Percentiles rank a stretch among this genome's conserved stretches.
Conservation (phyloP, 2,797 vertebrate species). For the Remorina albescens region DNA sequence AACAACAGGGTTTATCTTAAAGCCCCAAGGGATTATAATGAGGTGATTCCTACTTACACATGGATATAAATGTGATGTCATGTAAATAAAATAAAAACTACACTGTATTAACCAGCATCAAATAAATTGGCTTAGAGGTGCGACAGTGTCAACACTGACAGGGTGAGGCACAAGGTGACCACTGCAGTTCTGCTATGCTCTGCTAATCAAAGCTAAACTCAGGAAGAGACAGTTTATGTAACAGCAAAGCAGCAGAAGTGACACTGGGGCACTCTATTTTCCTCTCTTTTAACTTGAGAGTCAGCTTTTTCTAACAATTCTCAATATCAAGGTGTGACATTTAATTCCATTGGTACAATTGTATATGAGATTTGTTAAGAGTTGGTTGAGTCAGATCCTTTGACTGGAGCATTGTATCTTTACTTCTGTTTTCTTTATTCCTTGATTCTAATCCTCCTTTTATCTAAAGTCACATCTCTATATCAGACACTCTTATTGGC, state of each 20-base stretch:
- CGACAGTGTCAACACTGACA: neutral
- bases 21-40: neutral
- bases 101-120: neutral
- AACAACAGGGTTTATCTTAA: neutral
- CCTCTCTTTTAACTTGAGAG: no score
- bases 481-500: no score
- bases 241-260: constrained; percentile 17
- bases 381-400: no score
- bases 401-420: no score
- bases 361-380: no score
- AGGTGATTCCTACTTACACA: neutral
- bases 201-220: neutral
- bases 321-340: no score
- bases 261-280: neutral
- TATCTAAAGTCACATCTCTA: no score
- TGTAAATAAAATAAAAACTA: neutral
- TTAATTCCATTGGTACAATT: no score
- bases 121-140: neutral
- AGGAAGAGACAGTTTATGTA: constrained; percentile 42
- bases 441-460: no score
- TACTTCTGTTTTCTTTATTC: no score
- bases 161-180: constrained; percentile 6
- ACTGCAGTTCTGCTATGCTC: constrained; percentile 5
- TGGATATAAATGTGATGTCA: neutral
- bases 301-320: no score